Evolutionary conservation across 2,888 invertebrate species (phyloP).

Genomic region (Dynastes grantii): DNA sequence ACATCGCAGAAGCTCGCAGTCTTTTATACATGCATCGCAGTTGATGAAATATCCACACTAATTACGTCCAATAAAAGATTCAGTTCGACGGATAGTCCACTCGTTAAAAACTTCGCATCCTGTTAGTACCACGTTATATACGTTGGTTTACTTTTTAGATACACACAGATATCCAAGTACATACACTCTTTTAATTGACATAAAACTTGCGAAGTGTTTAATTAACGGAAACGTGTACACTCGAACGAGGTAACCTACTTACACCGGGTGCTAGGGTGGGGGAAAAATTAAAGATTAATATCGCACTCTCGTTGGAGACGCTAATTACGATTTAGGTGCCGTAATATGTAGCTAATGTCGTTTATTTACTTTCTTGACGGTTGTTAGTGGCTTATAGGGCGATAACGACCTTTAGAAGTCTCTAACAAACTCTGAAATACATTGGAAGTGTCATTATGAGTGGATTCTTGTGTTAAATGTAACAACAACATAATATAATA

Average conservation of each 20-base stretch:
- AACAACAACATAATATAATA: no score
- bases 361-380: not conserved
- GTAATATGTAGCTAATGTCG: not conserved
- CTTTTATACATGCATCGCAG: no score
- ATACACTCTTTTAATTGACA: slow-evolving; percentile 20
- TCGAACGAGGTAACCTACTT: slow-evolving; percentile 29
- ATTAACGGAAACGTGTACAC: slow-evolving; percentile 21
- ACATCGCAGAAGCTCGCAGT: no score
- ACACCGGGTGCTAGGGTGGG: not conserved
- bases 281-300: slow-evolving; percentile 30
- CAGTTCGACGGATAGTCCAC: no score
- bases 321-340: slow-evolving; percentile 3
- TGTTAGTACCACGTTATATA: no score
- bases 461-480: not conserved
- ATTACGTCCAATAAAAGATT: no score
- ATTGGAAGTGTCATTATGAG: not conserved
- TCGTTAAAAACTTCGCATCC: no score
- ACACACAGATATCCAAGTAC: no score
- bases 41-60: no score
- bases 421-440: not conserved
- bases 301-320: slow-evolving; percentile 2
- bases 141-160: no score
- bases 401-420: not conserved
- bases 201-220: slow-evolving; percentile 8
- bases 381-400: not conserved